Evolutionary conservation across 2,888 invertebrate genomes (phyloP), one percentile per base, ranked within the genome.

Genomic region (Tachina lurida): DNA sequence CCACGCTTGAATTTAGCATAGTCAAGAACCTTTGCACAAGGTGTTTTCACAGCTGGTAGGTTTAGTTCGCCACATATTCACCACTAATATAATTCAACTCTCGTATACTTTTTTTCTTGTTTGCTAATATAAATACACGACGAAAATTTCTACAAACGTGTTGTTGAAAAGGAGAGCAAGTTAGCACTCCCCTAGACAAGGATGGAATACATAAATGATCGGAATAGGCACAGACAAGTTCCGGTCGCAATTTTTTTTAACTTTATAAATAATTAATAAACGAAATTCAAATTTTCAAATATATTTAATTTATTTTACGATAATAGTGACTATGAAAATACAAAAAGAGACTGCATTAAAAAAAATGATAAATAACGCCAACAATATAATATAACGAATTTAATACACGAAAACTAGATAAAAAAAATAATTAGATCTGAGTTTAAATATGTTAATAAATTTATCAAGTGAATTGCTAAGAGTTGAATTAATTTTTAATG

Each of bases 81-180:
- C 31, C 31, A 31, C 31, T 31, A 31, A 31, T 31, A 31, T 31
- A 31, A 31, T 31, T 12, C 78, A 90, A 88, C 90, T 92, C 91
- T n/a, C 89, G 89, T 88, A 80, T 89, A 60, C 47, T 84, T 89
- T 87, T 90, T 91, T 88, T 5, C 2, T 5, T 13, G 0, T 0
- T 0, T 0, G 0, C 5, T 0, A 15, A 0, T 87, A 87, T 89
- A 89, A 75, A 88, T 87, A 0, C 31, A 31, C 10, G 1, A 12
- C 3, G 0, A 31, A 75, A 7, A 0, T 5, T 10, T 0, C 12
- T 0, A 0, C 0, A 0, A 0, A 4, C 0, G 0, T 97, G 97
- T 97, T 96, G 96, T 97, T 97, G 97, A 96, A 97, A 97, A 98
- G 98, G 98, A 98, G 98, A 98, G 98, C 96, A 94, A 95, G 96